phyloP scores from a whole-genome alignment of 2,888 invertebrate genomes.

The Acanthosoma haemorrhoidale region DNA sequence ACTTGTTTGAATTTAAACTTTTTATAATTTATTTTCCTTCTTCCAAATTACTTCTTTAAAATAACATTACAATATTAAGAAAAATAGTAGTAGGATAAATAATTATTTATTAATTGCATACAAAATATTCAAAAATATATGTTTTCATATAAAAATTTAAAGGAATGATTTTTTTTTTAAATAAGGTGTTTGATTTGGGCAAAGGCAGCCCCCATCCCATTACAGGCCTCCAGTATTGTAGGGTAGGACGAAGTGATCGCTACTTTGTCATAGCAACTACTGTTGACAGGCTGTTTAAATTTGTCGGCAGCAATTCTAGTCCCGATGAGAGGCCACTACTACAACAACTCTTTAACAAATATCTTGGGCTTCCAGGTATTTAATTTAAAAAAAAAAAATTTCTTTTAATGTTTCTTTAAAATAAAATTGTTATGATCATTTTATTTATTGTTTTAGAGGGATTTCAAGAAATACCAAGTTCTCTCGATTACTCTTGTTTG shows the following conservation, averaged over 20 bases:
- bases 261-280: conserved; percentile 82
- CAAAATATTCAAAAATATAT: no score
- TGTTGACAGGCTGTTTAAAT: conserved; percentile 78
- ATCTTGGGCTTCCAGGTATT: conserved; percentile 53
- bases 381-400: no score
- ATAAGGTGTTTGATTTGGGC: conserved; percentile 83
- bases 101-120: no score
- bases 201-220: conserved; percentile 59
- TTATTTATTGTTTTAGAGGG: conserved; percentile 45
- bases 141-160: background rate
- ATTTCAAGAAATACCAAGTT: conserved; percentile 67
- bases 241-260: conserved; percentile 62
- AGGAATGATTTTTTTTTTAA: background rate
- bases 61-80: no score
- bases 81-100: no score
- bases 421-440: background rate
- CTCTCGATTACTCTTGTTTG: conserved; percentile 69
- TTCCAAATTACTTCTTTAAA: no score
- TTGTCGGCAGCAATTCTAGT: conserved; percentile 66
- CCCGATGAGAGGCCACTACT: conserved; percentile 74
- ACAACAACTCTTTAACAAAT: conserved; percentile 71
- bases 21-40: no score
- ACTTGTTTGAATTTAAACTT: no score
- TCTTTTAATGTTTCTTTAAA: background rate
- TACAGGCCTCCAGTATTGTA: conserved; percentile 80